These are phyloP conservation scores for Anastrepha obliqua DNA, from an alignment of 1,140 invertebrate genomes.

Conservation along the genomic window DNA sequence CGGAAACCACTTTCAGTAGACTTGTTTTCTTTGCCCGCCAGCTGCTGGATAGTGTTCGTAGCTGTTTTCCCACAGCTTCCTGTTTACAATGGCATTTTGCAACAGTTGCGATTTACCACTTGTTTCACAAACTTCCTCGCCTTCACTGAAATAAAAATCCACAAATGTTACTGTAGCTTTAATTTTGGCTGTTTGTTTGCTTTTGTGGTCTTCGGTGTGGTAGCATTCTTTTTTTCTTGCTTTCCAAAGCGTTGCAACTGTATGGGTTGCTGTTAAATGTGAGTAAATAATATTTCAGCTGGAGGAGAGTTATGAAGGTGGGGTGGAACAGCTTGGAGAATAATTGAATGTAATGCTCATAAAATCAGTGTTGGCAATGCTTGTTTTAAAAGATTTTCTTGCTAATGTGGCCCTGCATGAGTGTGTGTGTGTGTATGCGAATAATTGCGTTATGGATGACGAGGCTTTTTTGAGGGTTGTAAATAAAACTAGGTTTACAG, in stretches of 20 bases:
- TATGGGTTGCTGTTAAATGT: neutral
- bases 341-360: neutral
- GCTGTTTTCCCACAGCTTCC: neutral
- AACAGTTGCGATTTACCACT: slow-evolving; percentile 30
- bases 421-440: no score
- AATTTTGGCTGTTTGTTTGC: neutral
- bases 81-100: slow-evolving; percentile 41
- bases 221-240: neutral
- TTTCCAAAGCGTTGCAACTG: no score
- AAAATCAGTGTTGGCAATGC: neutral
- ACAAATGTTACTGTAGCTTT: neutral
- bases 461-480: no score
- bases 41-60: neutral
- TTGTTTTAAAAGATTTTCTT: no score
- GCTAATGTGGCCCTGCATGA: no score
- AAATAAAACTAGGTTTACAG: no score
- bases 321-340: neutral
- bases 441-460: no score
- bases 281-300: slow-evolving; percentile 18
- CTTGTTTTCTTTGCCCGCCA: neutral
- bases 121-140: slow-evolving; percentile 14
- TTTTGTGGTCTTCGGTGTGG: neutral
- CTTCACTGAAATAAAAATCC: neutral
- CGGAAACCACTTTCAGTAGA: neutral
- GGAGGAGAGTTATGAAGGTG: neutral